A percentile compares a stretch with the other conserved stretches of the same genome.
Conservation (phyloP, 2,113 vertebrate genomes). For the Pao palembangensis region DNA sequence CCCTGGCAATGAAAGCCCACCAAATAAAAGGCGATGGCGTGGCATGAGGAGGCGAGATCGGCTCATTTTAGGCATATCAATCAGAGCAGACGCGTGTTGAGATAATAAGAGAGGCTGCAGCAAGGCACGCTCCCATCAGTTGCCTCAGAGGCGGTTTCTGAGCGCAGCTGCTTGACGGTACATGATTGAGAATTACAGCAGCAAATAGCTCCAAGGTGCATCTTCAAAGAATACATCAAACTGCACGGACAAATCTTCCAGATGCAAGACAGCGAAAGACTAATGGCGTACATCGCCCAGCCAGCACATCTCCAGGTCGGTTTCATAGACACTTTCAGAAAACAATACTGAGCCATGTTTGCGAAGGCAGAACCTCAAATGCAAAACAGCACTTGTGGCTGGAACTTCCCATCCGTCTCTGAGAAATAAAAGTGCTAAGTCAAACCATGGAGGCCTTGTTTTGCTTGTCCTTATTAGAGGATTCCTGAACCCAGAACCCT, state of each 20-base stretch:
- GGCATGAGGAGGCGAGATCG: conserved; percentile 62
- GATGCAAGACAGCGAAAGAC: neutral
- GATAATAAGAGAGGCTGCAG: conserved; percentile 42
- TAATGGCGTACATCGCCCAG: neutral
- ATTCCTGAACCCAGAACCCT: too few relatives aligned
- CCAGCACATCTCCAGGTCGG: neutral
- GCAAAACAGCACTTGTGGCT: neutral
- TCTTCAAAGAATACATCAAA: neutral
- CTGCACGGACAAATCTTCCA: neutral
- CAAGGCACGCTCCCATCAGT: conserved; percentile 22
- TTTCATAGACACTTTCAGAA: neutral
- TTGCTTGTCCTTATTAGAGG: too few relatives aligned
- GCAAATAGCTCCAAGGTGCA: neutral
- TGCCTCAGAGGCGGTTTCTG: neutral
- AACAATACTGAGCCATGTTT: neutral
- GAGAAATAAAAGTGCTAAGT: too few relatives aligned
- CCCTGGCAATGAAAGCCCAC: conserved; percentile 70
- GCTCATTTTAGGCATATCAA: conserved; percentile 61
- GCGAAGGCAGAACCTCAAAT: neutral
- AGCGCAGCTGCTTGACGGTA: conserved; percentile 17
- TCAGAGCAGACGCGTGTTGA: conserved; percentile 60
- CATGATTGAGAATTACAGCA: neutral
- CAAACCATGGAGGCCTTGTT: too few relatives aligned
- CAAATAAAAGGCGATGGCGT: conserved; percentile 41
- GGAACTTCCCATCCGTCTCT: too few relatives aligned